These are phyloP conservation scores for Pararge aegeria DNA, from an alignment of 1,140 invertebrate genomes.

Conservation along the genomic window DNA sequence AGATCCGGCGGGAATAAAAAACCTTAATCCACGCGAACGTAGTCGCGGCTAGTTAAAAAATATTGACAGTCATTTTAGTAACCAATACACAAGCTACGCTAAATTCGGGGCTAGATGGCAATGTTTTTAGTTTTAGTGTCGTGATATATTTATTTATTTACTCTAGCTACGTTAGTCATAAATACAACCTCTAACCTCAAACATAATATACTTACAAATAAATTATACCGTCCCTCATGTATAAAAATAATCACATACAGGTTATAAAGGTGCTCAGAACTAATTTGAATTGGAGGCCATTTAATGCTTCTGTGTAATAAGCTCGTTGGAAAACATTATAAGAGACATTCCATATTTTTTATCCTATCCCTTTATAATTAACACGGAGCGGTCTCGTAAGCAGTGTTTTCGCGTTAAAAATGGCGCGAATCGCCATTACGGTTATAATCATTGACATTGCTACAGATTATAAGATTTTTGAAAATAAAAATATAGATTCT, in stretches of 20 bases:
- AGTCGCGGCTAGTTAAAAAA: too few relatives aligned
- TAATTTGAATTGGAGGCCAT: slow-evolving; percentile 13
- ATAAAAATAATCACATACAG: slow-evolving; percentile 12
- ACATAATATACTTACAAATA: too few relatives aligned
- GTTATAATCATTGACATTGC: not conserved
- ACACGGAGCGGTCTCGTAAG: not conserved
- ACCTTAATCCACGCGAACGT: too few relatives aligned
- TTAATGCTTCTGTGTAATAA: slow-evolving; percentile 11
- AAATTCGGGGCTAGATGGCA: too few relatives aligned
- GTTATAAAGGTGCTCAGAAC: slow-evolving; percentile 11
- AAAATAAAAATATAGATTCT: not conserved
- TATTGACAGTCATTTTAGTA: too few relatives aligned
- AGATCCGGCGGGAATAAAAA: too few relatives aligned
- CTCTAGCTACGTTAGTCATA: not conserved
- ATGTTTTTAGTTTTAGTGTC: too few relatives aligned
- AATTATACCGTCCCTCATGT: too few relatives aligned
- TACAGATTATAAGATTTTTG: not conserved
- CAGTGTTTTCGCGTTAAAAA: not conserved
- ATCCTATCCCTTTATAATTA: slow-evolving; percentile 4
- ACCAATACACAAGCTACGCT: too few relatives aligned
- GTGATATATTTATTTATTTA: too few relatives aligned
- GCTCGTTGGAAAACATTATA: slow-evolving; percentile 4
- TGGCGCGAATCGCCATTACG: not conserved
- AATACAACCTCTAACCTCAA: not conserved
- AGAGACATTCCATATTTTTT: slow-evolving; percentile 18